These are phyloP conservation scores for Oegoconia quadripuncta DNA, from an alignment of 2,888 invertebrate genomes.

Conservation along the genomic window DNA sequence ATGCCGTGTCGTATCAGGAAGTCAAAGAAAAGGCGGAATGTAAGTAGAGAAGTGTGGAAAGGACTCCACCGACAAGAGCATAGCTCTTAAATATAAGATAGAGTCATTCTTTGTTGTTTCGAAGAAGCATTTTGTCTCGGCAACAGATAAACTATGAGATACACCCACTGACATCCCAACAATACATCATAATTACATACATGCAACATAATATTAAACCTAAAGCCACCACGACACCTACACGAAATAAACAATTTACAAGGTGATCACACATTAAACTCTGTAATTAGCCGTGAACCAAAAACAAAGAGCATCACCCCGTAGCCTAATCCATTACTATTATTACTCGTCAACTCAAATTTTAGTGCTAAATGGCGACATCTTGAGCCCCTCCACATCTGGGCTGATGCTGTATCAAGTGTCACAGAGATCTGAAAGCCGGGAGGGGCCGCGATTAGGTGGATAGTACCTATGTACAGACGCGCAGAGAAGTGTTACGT, in stretches of 20 bases:
- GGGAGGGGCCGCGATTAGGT: slow-evolving; percentile 42
- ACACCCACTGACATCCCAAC: too few species aligned
- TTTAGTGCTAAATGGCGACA: slow-evolving; percentile 65
- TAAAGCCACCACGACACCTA: too few species aligned
- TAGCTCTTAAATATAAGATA: too few species aligned
- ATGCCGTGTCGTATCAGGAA: too few species aligned
- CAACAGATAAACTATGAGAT: too few species aligned
- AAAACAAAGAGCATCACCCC: slow-evolving; percentile 21
- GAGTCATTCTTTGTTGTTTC: too few species aligned
- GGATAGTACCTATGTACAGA: slow-evolving; percentile 25
- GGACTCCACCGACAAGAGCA: too few species aligned
- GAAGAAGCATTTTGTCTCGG: too few species aligned
- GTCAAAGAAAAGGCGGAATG: too few species aligned
- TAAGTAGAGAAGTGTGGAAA: too few species aligned
- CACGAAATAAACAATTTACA: background rate
- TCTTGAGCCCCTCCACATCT: slow-evolving; percentile 44
- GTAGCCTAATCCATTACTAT: slow-evolving; percentile 59
- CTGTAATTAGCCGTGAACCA: slow-evolving; percentile 5
- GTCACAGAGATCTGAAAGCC: slow-evolving; percentile 59
- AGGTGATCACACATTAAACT: slow-evolving; percentile 11
- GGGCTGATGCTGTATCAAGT: slow-evolving; percentile 59
- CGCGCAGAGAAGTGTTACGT: slow-evolving; percentile 10
- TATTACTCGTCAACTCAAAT: slow-evolving; percentile 40
- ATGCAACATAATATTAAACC: too few species aligned
- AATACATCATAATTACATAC: too few species aligned